Conservation (phyloP, 2,797 vertebrate species). For the Emydoidea blandingii region DNA sequence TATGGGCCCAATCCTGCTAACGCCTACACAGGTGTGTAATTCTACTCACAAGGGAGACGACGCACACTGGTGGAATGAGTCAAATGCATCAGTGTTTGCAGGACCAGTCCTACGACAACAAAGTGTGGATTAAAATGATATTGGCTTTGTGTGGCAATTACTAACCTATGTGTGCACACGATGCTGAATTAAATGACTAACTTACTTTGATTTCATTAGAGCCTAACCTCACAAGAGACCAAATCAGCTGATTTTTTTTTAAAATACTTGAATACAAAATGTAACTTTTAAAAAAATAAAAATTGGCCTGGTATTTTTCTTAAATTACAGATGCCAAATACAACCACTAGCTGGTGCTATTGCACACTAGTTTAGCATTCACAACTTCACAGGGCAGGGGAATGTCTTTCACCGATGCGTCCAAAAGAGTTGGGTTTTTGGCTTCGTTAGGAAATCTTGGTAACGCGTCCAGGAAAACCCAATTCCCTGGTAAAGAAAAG, state of each 20-base stretch:
- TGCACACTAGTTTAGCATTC: not conserved
- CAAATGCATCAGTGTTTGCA: not conserved
- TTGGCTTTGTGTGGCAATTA: not conserved
- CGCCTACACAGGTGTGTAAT: not conserved
- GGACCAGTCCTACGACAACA: not conserved
- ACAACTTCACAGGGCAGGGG: not conserved
- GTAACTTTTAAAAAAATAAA: not conserved
- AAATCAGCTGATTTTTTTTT: not conserved
- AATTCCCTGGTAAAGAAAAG: not conserved
- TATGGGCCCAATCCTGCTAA: not conserved
- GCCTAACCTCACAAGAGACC: not conserved
- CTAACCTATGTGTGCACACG: not conserved
- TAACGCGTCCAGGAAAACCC: not conserved
- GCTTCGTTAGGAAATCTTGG: not conserved
- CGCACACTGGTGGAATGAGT: not conserved
- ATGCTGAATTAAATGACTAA: slow-evolving; percentile 9
- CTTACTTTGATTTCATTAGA: not conserved
- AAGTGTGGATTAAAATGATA: not conserved
- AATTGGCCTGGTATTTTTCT: not conserved
- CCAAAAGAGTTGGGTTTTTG: not conserved
- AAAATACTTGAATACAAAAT: not conserved
- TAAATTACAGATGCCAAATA: not conserved
- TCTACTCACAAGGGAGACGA: too few relatives aligned
- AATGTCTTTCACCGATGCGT: not conserved
- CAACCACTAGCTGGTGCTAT: slow-evolving; percentile 72